phyloP scores from a whole-genome alignment of 1,140 invertebrate species.

The Coptotermes formosanus region DNA sequence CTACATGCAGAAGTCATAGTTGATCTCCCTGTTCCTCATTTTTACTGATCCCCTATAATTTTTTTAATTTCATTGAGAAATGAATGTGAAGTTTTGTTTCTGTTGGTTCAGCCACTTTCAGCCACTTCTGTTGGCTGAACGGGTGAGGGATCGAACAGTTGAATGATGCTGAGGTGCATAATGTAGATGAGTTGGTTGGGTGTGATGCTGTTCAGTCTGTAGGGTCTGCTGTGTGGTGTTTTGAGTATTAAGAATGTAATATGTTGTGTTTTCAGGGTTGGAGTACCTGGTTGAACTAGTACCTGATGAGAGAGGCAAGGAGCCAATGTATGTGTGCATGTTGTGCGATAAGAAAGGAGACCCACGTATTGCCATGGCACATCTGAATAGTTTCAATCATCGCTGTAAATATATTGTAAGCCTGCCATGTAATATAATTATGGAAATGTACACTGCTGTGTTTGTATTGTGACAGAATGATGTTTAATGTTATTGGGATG shows the following conservation, averaged over 20 bases:
- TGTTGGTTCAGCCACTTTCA: too few species aligned
- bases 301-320: constrained; percentile 57
- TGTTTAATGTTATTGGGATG: neutral
- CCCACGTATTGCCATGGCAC: constrained; percentile 69
- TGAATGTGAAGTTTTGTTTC: too few species aligned
- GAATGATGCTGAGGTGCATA: too few species aligned
- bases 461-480: neutral
- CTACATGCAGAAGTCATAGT: too few species aligned
- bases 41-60: too few species aligned
- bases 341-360: constrained; percentile 74
- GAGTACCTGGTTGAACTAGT: constrained; percentile 71
- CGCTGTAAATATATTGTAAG: constrained; percentile 58
- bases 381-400: constrained; percentile 71
- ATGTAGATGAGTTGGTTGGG: neutral
- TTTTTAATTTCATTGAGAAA: too few species aligned
- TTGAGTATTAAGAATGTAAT: neutral
- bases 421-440: neutral
- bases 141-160: too few species aligned
- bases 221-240: neutral
- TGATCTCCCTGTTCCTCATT: too few species aligned
- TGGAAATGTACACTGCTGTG: too few species aligned
- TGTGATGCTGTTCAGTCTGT: neutral
- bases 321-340: constrained; percentile 70
- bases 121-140: too few species aligned
- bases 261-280: constrained; percentile 47